A percentile compares a stretch with the other conserved stretches of the same genome.
phyloP scores from a whole-genome alignment of 1,140 invertebrate species.

The Pseudomyrmex sp. region DNA sequence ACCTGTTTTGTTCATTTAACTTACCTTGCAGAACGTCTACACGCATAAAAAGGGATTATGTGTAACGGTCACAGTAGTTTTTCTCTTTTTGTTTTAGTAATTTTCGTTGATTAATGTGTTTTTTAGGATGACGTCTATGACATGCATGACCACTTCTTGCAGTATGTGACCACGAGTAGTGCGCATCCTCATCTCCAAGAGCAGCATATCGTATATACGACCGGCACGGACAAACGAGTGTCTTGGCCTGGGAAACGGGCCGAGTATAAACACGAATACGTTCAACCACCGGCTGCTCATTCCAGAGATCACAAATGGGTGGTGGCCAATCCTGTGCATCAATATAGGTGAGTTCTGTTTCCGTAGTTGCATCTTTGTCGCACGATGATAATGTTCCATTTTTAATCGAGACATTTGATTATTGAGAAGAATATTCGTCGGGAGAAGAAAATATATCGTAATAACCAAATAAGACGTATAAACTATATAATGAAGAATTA shows the following conservation, averaged over 20 bases:
- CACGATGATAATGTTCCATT: neutral
- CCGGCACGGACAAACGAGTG: slow-evolving; percentile 86
- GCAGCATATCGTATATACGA: slow-evolving; percentile 86
- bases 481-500: slow-evolving; percentile 69
- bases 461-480: slow-evolving; percentile 63
- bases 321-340: slow-evolving; percentile 86
- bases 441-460: slow-evolving; percentile 39
- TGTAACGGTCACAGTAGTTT: neutral
- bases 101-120: slow-evolving; percentile 74
- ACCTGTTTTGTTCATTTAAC: neutral
- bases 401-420: neutral
- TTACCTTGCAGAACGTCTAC: neutral
- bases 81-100: slow-evolving; percentile 49
- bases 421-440: too few species aligned
- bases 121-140: slow-evolving; percentile 84
- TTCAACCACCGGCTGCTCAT: slow-evolving; percentile 89
- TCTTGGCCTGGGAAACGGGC: slow-evolving; percentile 86
- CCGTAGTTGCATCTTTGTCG: neutral
- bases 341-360: slow-evolving; percentile 85
- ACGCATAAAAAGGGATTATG: neutral
- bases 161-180: slow-evolving; percentile 85
- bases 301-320: slow-evolving; percentile 86
- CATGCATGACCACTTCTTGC: slow-evolving; percentile 85
- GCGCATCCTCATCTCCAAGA: slow-evolving; percentile 85
- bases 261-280: slow-evolving; percentile 86